Evolutionary conservation across 2,888 invertebrate species (phyloP).

Genomic region (Tinea pellionella): DNA sequence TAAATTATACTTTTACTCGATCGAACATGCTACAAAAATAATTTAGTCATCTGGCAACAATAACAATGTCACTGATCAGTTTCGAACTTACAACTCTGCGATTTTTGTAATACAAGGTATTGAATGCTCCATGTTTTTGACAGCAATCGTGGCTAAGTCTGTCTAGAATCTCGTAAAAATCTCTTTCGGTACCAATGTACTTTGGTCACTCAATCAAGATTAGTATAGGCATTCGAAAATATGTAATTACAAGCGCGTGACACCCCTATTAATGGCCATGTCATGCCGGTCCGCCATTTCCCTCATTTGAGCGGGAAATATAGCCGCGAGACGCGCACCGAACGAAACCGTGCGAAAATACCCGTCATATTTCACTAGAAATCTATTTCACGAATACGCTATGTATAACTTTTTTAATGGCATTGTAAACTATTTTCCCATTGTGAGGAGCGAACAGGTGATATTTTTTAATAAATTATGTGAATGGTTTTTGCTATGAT

Average conservation of each 20-base stretch:
- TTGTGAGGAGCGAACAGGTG: conserved; percentile 22
- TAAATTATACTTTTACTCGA: too few species aligned
- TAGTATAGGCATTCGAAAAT: too few species aligned
- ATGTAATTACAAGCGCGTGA: background rate
- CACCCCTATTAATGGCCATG: background rate
- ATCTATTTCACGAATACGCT: conserved; percentile 8
- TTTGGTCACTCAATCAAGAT: too few species aligned
- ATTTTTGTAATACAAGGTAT: too few species aligned
- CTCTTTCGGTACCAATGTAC: too few species aligned
- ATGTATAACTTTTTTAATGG: conserved; percentile 50
- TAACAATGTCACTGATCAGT: too few species aligned
- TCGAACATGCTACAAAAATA: too few species aligned
- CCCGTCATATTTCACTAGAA: conserved; percentile 11
- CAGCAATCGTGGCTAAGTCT: too few species aligned
- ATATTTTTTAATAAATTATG: background rate
- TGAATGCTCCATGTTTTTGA: too few species aligned
- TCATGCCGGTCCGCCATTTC: conserved; percentile 9
- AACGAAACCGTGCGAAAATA: conserved; percentile 13
- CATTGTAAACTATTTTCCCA: conserved; percentile 46
- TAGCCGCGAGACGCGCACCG: background rate
- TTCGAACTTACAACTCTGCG: too few species aligned
- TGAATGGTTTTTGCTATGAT: background rate
- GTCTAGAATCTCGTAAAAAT: too few species aligned
- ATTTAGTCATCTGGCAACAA: too few species aligned
- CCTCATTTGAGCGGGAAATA: background rate